Evolutionary conservation across 1,140 invertebrate genomes (phyloP).

Genomic region (Drosophila sproati): DNA sequence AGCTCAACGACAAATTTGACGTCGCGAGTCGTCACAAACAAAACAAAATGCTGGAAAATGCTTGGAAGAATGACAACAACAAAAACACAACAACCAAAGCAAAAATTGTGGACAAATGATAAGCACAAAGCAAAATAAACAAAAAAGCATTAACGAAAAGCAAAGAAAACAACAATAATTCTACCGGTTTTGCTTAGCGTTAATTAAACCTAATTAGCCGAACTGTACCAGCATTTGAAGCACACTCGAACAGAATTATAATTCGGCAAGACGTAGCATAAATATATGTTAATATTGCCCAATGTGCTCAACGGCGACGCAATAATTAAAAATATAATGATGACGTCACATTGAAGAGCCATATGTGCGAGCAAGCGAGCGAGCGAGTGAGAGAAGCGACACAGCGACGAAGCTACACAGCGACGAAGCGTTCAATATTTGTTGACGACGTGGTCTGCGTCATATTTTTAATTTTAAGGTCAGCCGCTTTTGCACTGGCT

Average conservation of each 20-base stretch:
- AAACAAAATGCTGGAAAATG: constrained; percentile 7
- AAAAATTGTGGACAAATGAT: constrained; percentile 42
- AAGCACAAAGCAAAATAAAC: constrained; percentile 50
- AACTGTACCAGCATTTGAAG: constrained; percentile 40
- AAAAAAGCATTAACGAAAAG: constrained; percentile 29
- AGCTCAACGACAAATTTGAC: constrained; percentile 30
- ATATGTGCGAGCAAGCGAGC: constrained; percentile 1
- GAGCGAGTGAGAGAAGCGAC: neutral
- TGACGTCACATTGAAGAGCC: constrained; percentile 56
- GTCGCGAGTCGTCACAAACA: neutral
- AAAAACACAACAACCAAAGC: neutral
- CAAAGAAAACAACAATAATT: constrained; percentile 42
- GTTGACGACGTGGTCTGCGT: constrained; percentile 9
- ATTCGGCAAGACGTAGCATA: constrained; percentile 41
- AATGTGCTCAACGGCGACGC: constrained; percentile 26
- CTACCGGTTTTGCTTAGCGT: constrained; percentile 64
- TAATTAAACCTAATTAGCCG: constrained; percentile 74
- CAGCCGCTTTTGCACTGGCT: constrained; percentile 19
- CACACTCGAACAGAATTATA: constrained; percentile 50
- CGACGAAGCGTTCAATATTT: neutral
- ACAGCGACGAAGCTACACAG: neutral
- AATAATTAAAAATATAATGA: constrained; percentile 71
- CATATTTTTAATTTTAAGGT: constrained; percentile 37
- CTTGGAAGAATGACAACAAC: constrained; percentile 4
- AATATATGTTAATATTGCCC: constrained; percentile 24